Conservation (phyloP, 2,797 vertebrate species). For the Zenarchopterus dispar region DNA sequence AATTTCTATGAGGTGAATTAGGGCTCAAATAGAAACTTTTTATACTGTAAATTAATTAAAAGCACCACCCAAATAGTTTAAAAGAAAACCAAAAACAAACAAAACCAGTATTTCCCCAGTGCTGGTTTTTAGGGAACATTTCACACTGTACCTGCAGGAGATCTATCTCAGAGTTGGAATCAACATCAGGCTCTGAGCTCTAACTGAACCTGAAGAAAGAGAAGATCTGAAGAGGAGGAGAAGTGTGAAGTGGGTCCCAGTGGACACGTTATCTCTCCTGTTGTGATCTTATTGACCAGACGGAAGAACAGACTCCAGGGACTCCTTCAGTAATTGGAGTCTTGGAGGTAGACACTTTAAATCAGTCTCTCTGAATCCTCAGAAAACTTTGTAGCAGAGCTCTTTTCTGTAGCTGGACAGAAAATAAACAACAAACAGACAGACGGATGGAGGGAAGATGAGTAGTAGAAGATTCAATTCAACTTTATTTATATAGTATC, state of each 20-base stretch:
- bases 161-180: too few species aligned
- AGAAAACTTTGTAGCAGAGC: constrained; percentile 70
- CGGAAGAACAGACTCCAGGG: constrained; percentile 8
- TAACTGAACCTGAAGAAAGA: constrained; percentile 3
- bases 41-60: too few species aligned
- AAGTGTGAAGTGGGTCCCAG: constrained; percentile 33
- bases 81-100: too few species aligned
- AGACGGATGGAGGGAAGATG: too few species aligned
- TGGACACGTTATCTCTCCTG: constrained; percentile 46
- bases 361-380: constrained; percentile 69
- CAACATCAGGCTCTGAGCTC: not conserved
- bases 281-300: constrained; percentile 48
- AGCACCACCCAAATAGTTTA: too few species aligned
- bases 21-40: too few species aligned
- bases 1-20: too few species aligned
- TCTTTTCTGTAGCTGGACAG: constrained; percentile 42
- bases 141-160: too few species aligned
- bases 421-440: not conserved
- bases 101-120: too few species aligned
- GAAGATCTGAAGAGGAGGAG: constrained; percentile 10
- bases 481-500: too few species aligned
- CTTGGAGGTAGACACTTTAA: constrained; percentile 42
- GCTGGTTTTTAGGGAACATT: too few species aligned
- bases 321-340: constrained; percentile 21
- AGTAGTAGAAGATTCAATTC: too few species aligned